Conservation (phyloP, 2,797 vertebrate species). For the Chloroceryle inda region DNA sequence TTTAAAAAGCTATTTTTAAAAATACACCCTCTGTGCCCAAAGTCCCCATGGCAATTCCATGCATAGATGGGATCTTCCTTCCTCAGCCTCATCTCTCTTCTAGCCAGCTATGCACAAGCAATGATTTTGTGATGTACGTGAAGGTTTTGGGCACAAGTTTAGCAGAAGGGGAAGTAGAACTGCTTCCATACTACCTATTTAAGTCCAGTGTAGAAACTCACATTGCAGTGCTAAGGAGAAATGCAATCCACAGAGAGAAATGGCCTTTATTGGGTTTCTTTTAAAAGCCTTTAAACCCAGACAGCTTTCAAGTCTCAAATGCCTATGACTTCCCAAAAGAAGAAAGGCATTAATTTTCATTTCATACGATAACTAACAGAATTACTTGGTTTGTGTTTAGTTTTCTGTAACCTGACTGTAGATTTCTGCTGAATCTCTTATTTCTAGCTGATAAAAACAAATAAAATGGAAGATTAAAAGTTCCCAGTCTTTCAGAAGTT, state of each 20-base stretch:
- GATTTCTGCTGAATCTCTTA: not conserved
- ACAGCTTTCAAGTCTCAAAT: not conserved
- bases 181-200: not conserved
- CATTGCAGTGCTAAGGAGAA: not conserved
- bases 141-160: not conserved
- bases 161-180: not conserved
- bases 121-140: not conserved
- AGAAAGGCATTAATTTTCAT: not conserved
- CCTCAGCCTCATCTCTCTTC: not conserved
- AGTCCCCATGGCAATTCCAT: not conserved
- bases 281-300: not conserved
- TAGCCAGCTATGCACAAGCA: not conserved
- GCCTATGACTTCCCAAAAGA: not conserved
- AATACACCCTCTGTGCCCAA: too few species aligned
- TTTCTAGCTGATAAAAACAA: not conserved
- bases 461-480: not conserved
- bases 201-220: not conserved
- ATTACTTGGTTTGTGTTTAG: not conserved
- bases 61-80: not conserved
- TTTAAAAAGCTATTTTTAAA: not conserved
- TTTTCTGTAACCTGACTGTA: not conserved
- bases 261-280: not conserved
- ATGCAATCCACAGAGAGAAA: not conserved
- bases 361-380: not conserved
- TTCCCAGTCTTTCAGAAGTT: slow-evolving; percentile 36